Base-by-base conservation (phyloP, 2,888 invertebrate genomes). In the Parascotia fuliginaria region DNA sequence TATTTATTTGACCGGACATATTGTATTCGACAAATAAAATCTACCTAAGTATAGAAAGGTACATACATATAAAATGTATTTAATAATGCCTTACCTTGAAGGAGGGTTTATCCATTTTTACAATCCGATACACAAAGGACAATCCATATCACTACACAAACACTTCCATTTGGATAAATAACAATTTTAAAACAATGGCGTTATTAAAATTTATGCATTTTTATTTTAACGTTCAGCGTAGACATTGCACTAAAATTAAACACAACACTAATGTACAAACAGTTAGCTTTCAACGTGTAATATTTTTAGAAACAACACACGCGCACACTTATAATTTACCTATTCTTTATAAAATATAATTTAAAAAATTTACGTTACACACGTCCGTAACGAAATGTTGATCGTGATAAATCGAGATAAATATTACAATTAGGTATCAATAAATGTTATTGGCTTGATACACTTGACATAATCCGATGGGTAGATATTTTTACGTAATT, bases 31-130 rank as follows among this genome's bases (percentile, higher is more conserved):
- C 24, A 42, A n/a, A 4, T 4, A 28, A n/a, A n/a, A n/a, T n/a
- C n/a, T n/a, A n/a, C n/a, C n/a, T n/a, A n/a, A n/a, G n/a, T n/a
- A n/a, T n/a, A n/a, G n/a, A n/a, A n/a, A 49, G 5, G 37, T 19
- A n/a, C 12, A 49, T 41, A 38, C 39, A 41, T 50, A 43, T 32
- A 40, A 56, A 49, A 29, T n/a, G n/a, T n/a, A n/a, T n/a, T 39
- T n/a, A 15, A 28, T 62, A 46, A 33, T 33, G 62, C 65, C 57
- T 65, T 76, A 90, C 91, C 88, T 90, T 89, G 70, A 79, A 89
- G 14, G 89, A 79, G 27, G 90, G 90, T 73, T 89, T 91, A 65
- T 91, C 91, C 91, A 92, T 90, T 62, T 77, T 62, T 69, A 67
- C 58, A 85, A 85, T 83, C 85, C 83, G 75, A 72, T 34, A 72